Base-by-base conservation (phyloP, 1,140 invertebrate species). In the Aradophagus sp. region DNA sequence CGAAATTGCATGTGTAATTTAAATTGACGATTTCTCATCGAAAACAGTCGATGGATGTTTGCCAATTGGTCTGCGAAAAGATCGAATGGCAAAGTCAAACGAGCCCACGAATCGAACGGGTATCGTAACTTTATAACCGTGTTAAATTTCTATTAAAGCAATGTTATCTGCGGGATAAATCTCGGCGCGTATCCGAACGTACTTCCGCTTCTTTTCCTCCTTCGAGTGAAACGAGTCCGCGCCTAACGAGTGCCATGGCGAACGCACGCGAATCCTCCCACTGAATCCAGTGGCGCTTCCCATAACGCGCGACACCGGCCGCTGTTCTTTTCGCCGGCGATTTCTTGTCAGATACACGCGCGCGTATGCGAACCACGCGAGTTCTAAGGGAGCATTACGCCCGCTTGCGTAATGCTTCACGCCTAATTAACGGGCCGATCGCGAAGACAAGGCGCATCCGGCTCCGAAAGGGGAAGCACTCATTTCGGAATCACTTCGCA, bases 291-390 rank as follows among this genome's bases (percentile, higher is more conserved):
- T n/a, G n/a, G n/a, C 17, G 55, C 66, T 69, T 69, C 66, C 50
- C 56, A 69, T 61, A 62, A 56, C 32, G 50, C 32, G 50, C 36
- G 56, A 62, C 56, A 44, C 48, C 42, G 47, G 59, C 52, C 63
- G 38, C 53, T 55, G 62, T 69, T 69, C 66, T 69, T 69, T 62
- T 62, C 48, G 23, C 34, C 35, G 44, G 42, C 12, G 63, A 68
- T 69, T 62, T 55, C 56, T 48, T 56, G 31, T 35, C 10, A 55
- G 66, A 68, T 68, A 68, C 13, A 44, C 20, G 16, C 12, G 26
- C 45, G 17, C 26, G 35, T 39, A 55, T 56, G 55, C 63, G 53
- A 59, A 53, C 55, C 35, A 34, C 47, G 41, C 27, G 17, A 23
- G 35, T 48, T 36, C 15, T 45, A 32, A 13, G 7, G 23, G 19